These are phyloP conservation scores for Panulirus ornatus DNA, from an alignment of 1,140 invertebrate species.

Conservation along the genomic window DNA sequence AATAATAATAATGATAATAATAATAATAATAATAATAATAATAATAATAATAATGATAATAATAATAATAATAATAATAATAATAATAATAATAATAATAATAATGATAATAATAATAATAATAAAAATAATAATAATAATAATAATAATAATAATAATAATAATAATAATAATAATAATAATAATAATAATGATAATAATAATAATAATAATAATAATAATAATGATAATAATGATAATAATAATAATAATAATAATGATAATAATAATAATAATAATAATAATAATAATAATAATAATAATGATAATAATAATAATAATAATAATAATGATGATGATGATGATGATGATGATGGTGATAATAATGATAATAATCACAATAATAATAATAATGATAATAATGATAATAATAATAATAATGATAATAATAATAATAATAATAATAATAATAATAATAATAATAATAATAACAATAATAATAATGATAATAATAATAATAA, in stretches of 20 bases:
- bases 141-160: background rate
- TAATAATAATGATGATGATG: too few relatives aligned
- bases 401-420: too few relatives aligned
- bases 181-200: background rate
- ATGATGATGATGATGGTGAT: too few relatives aligned
- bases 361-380: too few relatives aligned
- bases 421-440: too few relatives aligned
- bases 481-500: too few relatives aligned
- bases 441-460: too few relatives aligned
- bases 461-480: too few relatives aligned
- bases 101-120: conserved; percentile 40
- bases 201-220: background rate
- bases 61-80: background rate
- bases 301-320: background rate
- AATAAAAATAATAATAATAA: conserved; percentile 36
- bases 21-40: background rate
- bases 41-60: background rate
- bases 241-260: conserved; percentile 11
- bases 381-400: too few relatives aligned
- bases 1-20: conserved; percentile 42
- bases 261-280: conserved; percentile 10
- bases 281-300: background rate
- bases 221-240: conserved; percentile 2
- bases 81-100: conserved; percentile 48
- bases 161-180: background rate